phyloP scores from a whole-genome alignment of 2,113 vertebrate species.

The Motacilla tschutschensis region DNA sequence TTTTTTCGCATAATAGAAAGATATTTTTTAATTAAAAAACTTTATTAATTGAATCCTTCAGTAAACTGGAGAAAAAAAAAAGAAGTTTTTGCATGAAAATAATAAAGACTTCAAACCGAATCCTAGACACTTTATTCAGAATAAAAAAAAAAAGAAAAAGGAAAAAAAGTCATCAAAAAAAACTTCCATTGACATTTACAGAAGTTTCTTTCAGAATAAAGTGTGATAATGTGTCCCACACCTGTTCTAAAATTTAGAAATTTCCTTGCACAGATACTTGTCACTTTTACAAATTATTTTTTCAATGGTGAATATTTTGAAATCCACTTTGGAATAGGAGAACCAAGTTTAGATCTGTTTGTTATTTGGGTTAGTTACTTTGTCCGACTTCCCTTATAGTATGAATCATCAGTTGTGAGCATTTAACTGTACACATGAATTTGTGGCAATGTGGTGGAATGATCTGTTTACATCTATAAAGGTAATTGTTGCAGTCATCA shows the following conservation, averaged over 20 bases:
- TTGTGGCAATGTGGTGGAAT: slow-evolving; percentile 42
- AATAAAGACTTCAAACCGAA: slow-evolving; percentile 33
- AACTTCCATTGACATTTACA: neutral
- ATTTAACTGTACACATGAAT: slow-evolving; percentile 51
- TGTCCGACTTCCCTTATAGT: slow-evolving; percentile 21
- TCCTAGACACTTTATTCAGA: slow-evolving; percentile 44
- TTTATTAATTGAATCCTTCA: neutral
- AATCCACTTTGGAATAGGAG: slow-evolving; percentile 17
- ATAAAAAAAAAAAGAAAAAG: neutral
- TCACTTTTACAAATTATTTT: slow-evolving; percentile 24
- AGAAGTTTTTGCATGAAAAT: slow-evolving; percentile 19
- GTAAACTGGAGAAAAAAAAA: neutral
- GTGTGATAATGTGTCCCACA: neutral
- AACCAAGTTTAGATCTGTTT: neutral
- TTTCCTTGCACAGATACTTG: slow-evolving; percentile 48
- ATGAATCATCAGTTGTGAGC: slow-evolving; percentile 28
- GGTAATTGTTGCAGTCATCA: slow-evolving; percentile 46
- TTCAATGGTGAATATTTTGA: slow-evolving; percentile 1
- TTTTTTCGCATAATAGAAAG: slow-evolving; percentile 1
- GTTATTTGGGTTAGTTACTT: slow-evolving; percentile 12
- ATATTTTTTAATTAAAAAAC: slow-evolving; percentile 21
- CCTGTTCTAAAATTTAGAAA: neutral
- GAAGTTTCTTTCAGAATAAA: slow-evolving; percentile 45
- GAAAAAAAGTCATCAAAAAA: neutral
- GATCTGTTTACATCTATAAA: slow-evolving; percentile 48